phyloP scores from a whole-genome alignment of 2,797 vertebrate genomes.

The Xiphophorus birchmanni region DNA sequence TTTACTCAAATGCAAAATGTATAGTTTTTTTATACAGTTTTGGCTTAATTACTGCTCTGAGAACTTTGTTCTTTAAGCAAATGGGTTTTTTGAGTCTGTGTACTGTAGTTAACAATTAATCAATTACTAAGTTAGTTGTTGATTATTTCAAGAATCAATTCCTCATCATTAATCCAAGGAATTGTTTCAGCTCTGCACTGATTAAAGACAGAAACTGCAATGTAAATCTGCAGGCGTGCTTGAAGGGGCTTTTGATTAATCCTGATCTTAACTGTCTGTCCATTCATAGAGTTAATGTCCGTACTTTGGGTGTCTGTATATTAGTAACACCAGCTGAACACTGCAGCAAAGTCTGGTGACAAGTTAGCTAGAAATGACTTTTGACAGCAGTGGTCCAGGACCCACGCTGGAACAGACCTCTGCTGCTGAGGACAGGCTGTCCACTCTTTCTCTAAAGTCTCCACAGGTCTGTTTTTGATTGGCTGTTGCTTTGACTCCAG shows the following conservation, averaged over 20 bases:
- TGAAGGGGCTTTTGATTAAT: neutral
- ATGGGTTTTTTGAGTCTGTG: no score
- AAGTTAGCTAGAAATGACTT: slow-evolving; percentile 30
- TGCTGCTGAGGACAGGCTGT: slow-evolving; percentile 39
- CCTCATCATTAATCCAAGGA: no score
- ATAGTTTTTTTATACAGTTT: no score
- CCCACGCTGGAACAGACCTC: slow-evolving; percentile 9
- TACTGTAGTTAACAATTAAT: no score
- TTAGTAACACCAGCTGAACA: neutral
- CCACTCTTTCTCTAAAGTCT: slow-evolving; percentile 26
- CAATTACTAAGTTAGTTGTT: no score
- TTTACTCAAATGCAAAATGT: no score
- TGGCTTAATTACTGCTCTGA: no score
- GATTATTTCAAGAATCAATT: no score
- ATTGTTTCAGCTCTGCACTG: neutral
- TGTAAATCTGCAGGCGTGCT: neutral
- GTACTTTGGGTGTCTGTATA: neutral
- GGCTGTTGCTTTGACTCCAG: slow-evolving; percentile 60
- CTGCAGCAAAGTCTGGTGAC: slow-evolving; percentile 1
- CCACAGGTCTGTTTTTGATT: slow-evolving; percentile 49
- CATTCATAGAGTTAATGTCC: neutral
- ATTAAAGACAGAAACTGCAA: neutral
- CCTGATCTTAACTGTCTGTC: neutral
- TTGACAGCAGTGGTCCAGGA: slow-evolving; percentile 31
- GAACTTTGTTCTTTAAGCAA: no score